Base-by-base conservation (phyloP, 2,888 invertebrate species). In the Watsonalla binaria region DNA sequence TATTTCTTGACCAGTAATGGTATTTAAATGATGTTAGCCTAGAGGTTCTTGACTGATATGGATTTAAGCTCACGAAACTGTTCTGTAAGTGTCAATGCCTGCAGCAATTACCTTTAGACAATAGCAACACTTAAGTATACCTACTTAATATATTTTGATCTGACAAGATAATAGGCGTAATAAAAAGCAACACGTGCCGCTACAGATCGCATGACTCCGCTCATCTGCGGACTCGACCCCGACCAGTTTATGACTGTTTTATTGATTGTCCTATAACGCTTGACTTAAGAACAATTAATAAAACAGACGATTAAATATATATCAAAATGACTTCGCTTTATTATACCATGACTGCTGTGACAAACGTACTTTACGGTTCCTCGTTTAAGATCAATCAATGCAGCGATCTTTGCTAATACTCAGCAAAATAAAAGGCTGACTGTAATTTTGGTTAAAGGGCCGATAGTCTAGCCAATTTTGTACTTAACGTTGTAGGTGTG, bases 131-230 rank as follows among this genome's bases (percentile, higher is more conserved):
- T 72, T 74, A 73, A 72, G 73, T 72, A 37, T 49, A 24, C 9
- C 65, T 70, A 71, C 65, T 74, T 76, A 76, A 75, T 70, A 70
- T 74, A 76, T 76, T 71, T 71, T 70, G 66, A 73, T 72, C 74
- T 82, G 84, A 83, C 82, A 83, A 70, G 72, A 79, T 83, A 83
- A 84, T 83, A 74, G 72, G 63, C 65, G 66, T 65, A 69, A 80
- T 73, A 78, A 79, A 78, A 76, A 78, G 74, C 66, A 75, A 75
- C 85, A 82, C 84, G 84, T 84, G 84, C 78, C 60, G 59, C 68
- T 76, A 83, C 71, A 84, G 84, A 83, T 84, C 71, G 84, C 84
- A 83, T 84, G 83, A 77, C 74, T 73, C 63, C 72, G 56, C 79
- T 78, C 81, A 81, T 84, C 82, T 78, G 39, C 49, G 66, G 63